Conservation (phyloP, 2,113 vertebrate genomes). For the Hippocampus comes region DNA sequence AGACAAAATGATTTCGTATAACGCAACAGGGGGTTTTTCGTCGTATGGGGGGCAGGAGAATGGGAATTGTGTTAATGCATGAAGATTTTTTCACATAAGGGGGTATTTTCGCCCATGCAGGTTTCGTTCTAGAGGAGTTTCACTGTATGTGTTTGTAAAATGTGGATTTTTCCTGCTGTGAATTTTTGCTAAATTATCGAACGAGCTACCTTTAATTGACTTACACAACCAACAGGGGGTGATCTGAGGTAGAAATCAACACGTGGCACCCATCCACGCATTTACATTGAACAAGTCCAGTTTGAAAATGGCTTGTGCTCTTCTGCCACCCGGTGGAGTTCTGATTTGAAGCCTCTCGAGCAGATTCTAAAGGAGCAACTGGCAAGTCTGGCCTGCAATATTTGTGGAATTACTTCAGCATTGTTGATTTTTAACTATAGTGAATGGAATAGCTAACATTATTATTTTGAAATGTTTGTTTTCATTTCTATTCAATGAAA, state of each 20-base stretch:
- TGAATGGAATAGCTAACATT: too few species aligned
- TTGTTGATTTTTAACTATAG: not conserved
- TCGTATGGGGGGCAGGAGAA: too few species aligned
- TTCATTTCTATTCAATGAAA: too few species aligned
- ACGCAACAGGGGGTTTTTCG: too few species aligned
- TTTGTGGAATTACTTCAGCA: not conserved
- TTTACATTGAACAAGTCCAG: not conserved
- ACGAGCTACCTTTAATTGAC: not conserved
- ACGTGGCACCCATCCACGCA: not conserved
- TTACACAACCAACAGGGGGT: not conserved
- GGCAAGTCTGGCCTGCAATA: not conserved
- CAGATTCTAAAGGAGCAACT: slow-evolving; percentile 1
- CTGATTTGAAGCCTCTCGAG: slow-evolving; percentile 15
- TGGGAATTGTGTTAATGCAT: too few species aligned
- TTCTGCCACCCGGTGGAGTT: slow-evolving; percentile 62
- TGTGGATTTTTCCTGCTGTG: slow-evolving; percentile 37
- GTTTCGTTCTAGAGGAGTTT: too few species aligned
- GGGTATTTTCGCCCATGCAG: too few species aligned
- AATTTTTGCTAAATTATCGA: not conserved
- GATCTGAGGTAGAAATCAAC: not conserved
- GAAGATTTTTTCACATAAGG: too few species aligned
- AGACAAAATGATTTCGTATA: too few species aligned
- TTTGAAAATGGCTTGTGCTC: slow-evolving; percentile 16
- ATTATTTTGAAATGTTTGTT: too few species aligned
- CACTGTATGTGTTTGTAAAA: slow-evolving; percentile 47